Conservation (phyloP, 2,888 invertebrate species). For the Aphodius granarius region DNA sequence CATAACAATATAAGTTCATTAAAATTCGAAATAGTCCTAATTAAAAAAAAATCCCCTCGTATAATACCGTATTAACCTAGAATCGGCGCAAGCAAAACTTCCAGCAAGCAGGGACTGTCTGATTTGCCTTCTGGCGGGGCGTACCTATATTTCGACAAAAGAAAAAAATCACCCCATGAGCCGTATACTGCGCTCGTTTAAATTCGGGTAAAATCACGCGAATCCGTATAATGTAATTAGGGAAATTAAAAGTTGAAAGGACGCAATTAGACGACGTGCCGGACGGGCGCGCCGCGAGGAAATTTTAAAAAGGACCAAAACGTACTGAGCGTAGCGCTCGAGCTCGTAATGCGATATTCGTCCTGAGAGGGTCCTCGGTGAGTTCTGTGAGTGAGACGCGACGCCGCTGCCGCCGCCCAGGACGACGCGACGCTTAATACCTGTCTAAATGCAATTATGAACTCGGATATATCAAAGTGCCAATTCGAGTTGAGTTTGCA, state of each 20-base stretch:
- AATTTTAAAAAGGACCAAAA: background rate
- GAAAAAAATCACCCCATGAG: background rate
- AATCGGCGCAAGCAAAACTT: background rate
- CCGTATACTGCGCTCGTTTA: background rate
- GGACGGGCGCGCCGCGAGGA: background rate
- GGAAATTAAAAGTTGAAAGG: slow-evolving; percentile 13
- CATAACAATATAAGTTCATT: background rate
- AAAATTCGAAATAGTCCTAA: background rate
- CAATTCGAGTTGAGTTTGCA: slow-evolving; percentile 36
- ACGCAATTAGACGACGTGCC: slow-evolving; percentile 6
- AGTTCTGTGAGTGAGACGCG: background rate
- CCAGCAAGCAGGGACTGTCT: background rate
- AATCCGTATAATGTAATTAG: slow-evolving; percentile 5
- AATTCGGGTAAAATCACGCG: background rate
- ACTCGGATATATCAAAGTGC: slow-evolving; percentile 38
- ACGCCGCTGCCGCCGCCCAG: background rate
- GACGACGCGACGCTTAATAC: slow-evolving; percentile 19
- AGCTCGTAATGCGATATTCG: slow-evolving; percentile 12
- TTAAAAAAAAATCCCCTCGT: background rate
- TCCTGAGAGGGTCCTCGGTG: background rate
- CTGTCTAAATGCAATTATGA: slow-evolving; percentile 33
- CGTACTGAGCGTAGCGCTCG: background rate
- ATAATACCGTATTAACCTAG: slow-evolving; percentile 12
- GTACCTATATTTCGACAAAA: background rate
- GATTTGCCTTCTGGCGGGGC: background rate